phyloP scores from a whole-genome alignment of 2,888 invertebrate species.

The Ophion ventricosus region DNA sequence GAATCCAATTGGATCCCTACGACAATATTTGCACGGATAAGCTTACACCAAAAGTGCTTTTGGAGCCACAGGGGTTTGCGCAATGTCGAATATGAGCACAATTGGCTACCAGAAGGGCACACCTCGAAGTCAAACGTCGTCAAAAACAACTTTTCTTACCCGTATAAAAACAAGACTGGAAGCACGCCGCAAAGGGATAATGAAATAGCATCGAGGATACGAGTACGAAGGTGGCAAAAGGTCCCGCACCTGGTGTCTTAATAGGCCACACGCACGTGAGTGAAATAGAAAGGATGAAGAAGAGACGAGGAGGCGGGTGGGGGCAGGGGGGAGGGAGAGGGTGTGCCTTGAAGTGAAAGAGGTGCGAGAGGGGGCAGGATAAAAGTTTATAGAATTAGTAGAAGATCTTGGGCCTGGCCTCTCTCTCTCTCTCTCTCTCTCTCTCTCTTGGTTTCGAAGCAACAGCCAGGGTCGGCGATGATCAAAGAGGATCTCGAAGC shows the following conservation, averaged over 20 bases:
- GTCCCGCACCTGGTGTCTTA: conserved; percentile 64
- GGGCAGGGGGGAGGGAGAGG: conserved; percentile 1
- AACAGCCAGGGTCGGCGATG: conserved; percentile 59
- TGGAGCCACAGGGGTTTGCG: too few relatives aligned
- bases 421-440: conserved; percentile 31
- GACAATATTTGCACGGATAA: too few relatives aligned
- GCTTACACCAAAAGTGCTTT: too few relatives aligned
- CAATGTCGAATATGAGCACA: too few relatives aligned
- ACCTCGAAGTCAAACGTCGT: too few relatives aligned
- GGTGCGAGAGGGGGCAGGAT: conserved; percentile 27
- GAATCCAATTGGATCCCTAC: too few relatives aligned
- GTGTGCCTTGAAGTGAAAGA: background rate
- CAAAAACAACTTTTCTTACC: background rate
- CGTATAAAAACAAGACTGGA: background rate
- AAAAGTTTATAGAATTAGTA: conserved; percentile 55
- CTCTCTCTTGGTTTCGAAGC: conserved; percentile 29
- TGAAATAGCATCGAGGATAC: conserved; percentile 29
- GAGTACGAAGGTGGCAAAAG: conserved; percentile 62
- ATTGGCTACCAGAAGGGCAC: too few relatives aligned
- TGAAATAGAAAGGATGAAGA: conserved; percentile 46
- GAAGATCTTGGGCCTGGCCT: conserved; percentile 39
- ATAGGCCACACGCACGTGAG: conserved; percentile 64
- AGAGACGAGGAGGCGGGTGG: conserved; percentile 20
- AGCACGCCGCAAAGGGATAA: conserved; percentile 12
- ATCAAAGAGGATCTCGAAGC: conserved; percentile 59